These are phyloP conservation scores for Yponomeuta evonymella DNA, from an alignment of 2,888 invertebrate species.

Conservation along the genomic window DNA sequence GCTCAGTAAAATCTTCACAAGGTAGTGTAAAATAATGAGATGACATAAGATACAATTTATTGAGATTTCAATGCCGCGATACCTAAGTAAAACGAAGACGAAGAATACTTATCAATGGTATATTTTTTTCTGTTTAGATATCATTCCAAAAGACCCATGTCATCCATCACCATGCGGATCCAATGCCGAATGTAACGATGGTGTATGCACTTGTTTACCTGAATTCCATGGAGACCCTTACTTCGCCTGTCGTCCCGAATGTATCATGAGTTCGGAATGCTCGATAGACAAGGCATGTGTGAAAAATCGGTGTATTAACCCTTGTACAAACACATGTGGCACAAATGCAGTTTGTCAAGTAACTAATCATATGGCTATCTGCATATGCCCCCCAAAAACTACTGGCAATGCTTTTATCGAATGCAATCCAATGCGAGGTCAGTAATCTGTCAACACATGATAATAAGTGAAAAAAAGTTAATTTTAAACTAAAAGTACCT, in stretches of 20 bases:
- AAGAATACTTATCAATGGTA: background rate
- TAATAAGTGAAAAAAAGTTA: background rate
- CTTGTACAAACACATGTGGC: conserved; percentile 86
- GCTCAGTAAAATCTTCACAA: conserved; percentile 73
- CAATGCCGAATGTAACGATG: conserved; percentile 77
- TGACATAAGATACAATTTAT: background rate
- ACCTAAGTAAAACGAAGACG: background rate
- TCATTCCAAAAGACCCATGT: conserved; percentile 68
- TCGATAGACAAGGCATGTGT: conserved; percentile 81
- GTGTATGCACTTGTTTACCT: conserved; percentile 76
- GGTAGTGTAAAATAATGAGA: conserved; percentile 47
- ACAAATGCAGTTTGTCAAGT: conserved; percentile 83
- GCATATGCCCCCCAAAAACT: conserved; percentile 82
- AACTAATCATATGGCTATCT: conserved; percentile 85
- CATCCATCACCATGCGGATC: conserved; percentile 81
- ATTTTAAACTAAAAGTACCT: too few species aligned
- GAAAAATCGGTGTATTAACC: conserved; percentile 81
- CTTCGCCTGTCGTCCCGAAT: conserved; percentile 84
- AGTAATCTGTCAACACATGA: conserved; percentile 17
- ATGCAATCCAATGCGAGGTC: conserved; percentile 77
- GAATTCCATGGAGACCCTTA: conserved; percentile 82
- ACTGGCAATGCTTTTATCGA: conserved; percentile 83
- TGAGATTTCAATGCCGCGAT: too few species aligned
- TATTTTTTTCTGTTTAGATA: conserved; percentile 32
- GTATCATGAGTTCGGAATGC: conserved; percentile 84